A percentile compares a stretch with the other conserved stretches of the same genome.
Evolutionary conservation across 2,113 vertebrate genomes (phyloP).

Genomic region (Pseudorhombus dupliciocellatus): DNA sequence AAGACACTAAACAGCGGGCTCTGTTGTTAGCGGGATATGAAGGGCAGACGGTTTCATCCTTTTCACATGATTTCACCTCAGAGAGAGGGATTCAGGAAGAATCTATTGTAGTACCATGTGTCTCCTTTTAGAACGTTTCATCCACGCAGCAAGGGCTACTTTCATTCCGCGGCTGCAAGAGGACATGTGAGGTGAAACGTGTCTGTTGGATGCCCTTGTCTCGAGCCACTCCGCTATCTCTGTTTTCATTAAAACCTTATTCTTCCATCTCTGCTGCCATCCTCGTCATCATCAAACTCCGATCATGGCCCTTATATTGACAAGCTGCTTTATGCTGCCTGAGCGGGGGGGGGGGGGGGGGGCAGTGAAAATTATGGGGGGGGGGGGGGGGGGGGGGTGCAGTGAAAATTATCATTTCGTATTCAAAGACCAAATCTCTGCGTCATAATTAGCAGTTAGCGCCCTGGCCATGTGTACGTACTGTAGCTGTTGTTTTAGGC

Average conservation of each 20-base stretch:
- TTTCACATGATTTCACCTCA: slow-evolving; percentile 58
- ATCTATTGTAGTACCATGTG: background rate
- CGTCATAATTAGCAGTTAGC: slow-evolving; percentile 64
- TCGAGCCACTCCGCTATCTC: background rate
- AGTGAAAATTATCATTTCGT: slow-evolving; percentile 58
- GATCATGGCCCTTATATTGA: slow-evolving; percentile 57
- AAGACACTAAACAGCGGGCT: slow-evolving; percentile 17
- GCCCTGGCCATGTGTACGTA: slow-evolving; percentile 33
- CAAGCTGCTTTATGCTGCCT: slow-evolving; percentile 60
- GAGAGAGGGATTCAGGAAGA: slow-evolving; percentile 20
- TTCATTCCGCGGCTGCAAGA: slow-evolving; percentile 14
- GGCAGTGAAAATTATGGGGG: slow-evolving; percentile 57
- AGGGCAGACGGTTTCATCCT: slow-evolving; percentile 49
- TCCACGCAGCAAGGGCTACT: slow-evolving; percentile 13
- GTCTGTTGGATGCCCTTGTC: slow-evolving; percentile 17
- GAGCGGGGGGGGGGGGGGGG: slow-evolving; percentile 47
- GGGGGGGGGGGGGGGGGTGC: too few relatives aligned
- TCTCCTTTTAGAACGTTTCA: slow-evolving; percentile 24
- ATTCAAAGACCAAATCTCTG: slow-evolving; percentile 51
- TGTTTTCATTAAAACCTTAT: slow-evolving; percentile 53
- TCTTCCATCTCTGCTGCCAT: slow-evolving; percentile 25
- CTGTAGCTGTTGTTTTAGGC: slow-evolving; percentile 56
- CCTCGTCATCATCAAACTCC: slow-evolving; percentile 44
- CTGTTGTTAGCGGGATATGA: background rate
- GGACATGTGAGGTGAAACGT: slow-evolving; percentile 14